These are phyloP conservation scores for Patella ulyssiponensis DNA, from an alignment of 2,888 invertebrate genomes.

Conservation along the genomic window DNA sequence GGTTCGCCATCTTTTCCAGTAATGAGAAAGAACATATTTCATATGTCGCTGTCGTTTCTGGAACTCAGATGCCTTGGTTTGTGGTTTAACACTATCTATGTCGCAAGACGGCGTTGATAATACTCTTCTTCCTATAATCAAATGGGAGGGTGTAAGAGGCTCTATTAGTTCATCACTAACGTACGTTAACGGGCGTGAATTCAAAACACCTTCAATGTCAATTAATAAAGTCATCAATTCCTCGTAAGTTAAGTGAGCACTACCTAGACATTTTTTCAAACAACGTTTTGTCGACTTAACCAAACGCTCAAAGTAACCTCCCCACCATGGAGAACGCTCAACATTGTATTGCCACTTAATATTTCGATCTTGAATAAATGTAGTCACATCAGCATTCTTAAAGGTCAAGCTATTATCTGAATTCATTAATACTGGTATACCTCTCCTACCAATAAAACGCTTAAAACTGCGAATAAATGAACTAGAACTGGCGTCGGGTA, in stretches of 20 bases:
- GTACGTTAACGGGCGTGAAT: not conserved
- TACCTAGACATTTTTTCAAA: not conserved
- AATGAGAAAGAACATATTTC: not conserved
- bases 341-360: not conserved
- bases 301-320: conserved; percentile 1
- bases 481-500: not conserved
- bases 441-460: conserved; percentile 3
- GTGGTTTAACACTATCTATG: not conserved
- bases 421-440: conserved; percentile 1
- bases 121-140: not conserved
- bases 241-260: not conserved
- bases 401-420: conserved; percentile 1
- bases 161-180: not conserved
- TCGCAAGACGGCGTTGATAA: not conserved
- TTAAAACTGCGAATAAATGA: conserved; percentile 1
- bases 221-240: not conserved
- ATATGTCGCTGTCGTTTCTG: not conserved
- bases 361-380: conserved; percentile 3
- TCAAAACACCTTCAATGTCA: not conserved
- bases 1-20: not conserved
- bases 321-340: not conserved
- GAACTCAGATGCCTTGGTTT: not conserved
- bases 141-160: not conserved
- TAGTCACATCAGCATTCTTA: not conserved
- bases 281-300: not conserved